These are phyloP conservation scores for Mamestra configurata DNA, from an alignment of 1,140 invertebrate species.

Conservation along the genomic window DNA sequence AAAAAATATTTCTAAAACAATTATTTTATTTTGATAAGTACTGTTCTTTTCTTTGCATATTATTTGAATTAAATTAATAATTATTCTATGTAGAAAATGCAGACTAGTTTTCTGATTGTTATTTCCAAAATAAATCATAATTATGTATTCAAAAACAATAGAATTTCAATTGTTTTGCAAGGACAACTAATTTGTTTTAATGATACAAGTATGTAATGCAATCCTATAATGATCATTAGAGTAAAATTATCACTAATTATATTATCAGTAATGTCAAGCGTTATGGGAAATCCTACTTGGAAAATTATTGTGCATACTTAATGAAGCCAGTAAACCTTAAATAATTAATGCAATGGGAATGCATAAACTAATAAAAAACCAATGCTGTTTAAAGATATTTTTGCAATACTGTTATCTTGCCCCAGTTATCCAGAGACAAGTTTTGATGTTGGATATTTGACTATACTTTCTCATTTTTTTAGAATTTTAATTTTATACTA, in stretches of 20 bases:
- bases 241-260: not conserved
- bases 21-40: too few species aligned
- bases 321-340: not conserved
- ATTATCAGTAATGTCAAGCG: conserved; percentile 1
- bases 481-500: not conserved
- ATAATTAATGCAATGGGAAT: not conserved
- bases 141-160: too few species aligned
- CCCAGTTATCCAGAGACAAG: not conserved
- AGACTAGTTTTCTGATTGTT: not conserved
- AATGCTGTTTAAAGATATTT: not conserved
- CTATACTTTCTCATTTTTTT: not conserved
- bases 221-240: conserved; percentile 5
- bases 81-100: not conserved
- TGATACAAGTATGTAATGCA: not conserved
- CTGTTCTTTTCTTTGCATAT: not conserved
- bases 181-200: not conserved
- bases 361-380: not conserved
- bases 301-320: not conserved
- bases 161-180: not conserved
- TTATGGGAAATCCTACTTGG: not conserved
- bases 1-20: not conserved
- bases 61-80: not conserved
- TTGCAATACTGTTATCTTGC: not conserved
- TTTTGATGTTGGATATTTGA: not conserved
- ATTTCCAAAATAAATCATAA: not conserved